phyloP scores from a whole-genome alignment of 2,888 invertebrate species.

The Aphodius granarius region DNA sequence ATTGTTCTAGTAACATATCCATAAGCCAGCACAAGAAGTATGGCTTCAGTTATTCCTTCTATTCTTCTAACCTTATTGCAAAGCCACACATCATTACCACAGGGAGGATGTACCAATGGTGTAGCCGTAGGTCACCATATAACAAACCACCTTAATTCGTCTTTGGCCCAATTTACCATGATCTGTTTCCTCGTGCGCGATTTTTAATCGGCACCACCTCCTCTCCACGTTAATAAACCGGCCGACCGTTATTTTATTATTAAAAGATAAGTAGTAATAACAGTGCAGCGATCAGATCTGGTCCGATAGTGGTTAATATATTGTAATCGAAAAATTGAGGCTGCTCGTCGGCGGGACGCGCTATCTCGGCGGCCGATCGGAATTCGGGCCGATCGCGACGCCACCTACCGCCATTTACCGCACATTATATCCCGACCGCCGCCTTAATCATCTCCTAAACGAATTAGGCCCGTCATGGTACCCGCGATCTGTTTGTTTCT shows the following conservation, averaged over 20 bases:
- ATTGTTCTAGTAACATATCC: too few species aligned
- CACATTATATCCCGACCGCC: not conserved
- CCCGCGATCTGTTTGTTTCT: not conserved
- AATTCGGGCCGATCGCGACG: not conserved
- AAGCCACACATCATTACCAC: too few species aligned
- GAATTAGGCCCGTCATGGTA: not conserved
- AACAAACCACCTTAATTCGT: not conserved
- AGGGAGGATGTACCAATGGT: too few species aligned
- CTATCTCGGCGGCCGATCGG: conserved; percentile 1
- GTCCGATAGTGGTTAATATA: conserved; percentile 27
- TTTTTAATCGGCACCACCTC: conserved; percentile 10
- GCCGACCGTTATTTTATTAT: conserved; percentile 12
- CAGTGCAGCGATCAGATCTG: conserved; percentile 17
- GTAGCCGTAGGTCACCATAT: too few species aligned
- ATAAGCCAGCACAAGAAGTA: too few species aligned
- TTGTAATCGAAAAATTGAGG: conserved; percentile 31
- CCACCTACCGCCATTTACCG: not conserved
- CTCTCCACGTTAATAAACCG: not conserved
- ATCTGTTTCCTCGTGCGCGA: not conserved
- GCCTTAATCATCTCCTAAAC: not conserved
- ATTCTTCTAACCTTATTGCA: too few species aligned
- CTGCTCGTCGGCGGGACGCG: conserved; percentile 8
- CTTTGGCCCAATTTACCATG: not conserved
- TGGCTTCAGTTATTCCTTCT: too few species aligned
- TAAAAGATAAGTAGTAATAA: conserved; percentile 13